A percentile compares a stretch with the other conserved stretches of the same genome.
These are phyloP conservation scores for Galendromus occidentalis DNA, from an alignment of 1,140 invertebrate genomes.

Conservation along the genomic window DNA sequence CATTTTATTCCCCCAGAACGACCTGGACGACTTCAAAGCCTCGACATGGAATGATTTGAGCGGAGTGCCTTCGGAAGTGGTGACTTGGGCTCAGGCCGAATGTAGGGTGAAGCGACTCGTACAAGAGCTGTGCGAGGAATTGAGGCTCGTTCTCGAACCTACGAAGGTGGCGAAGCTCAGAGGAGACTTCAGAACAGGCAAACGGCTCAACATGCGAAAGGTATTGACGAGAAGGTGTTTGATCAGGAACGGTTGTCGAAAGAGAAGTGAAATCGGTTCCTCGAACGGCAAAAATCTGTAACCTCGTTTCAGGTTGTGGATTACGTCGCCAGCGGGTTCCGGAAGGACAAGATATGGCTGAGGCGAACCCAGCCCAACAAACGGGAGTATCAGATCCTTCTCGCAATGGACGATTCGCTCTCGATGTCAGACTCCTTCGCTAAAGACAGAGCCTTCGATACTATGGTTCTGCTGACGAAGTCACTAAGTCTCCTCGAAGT, in stretches of 20 bases:
- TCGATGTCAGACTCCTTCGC: constrained; percentile 36
- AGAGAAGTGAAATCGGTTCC: neutral
- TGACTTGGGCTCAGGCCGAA: constrained; percentile 31
- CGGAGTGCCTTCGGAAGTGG: too few species aligned
- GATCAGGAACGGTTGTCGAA: neutral
- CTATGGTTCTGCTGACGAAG: constrained; percentile 71
- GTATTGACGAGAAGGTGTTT: constrained; percentile 24
- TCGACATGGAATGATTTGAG: too few species aligned
- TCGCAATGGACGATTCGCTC: constrained; percentile 92
- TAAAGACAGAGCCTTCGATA: constrained; percentile 65
- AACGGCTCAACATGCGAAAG: constrained; percentile 92
- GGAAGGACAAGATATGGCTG: constrained; percentile 98
- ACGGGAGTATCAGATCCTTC: constrained; percentile 82
- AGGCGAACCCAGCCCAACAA: constrained; percentile 83
- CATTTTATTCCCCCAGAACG: too few species aligned
- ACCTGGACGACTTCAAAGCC: too few species aligned
- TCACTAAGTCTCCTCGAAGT: constrained; percentile 79
- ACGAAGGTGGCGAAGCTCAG: constrained; percentile 72
- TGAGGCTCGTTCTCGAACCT: constrained; percentile 81
- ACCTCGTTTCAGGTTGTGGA: constrained; percentile 45
- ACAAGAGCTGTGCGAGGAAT: constrained; percentile 74
- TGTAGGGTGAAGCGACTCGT: constrained; percentile 44
- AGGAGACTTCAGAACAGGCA: constrained; percentile 88
- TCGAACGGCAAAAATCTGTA: neutral
- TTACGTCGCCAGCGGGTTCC: constrained; percentile 94